Base-by-base conservation (phyloP, 2,113 vertebrate genomes). In the Amblyopsis rosae region DNA sequence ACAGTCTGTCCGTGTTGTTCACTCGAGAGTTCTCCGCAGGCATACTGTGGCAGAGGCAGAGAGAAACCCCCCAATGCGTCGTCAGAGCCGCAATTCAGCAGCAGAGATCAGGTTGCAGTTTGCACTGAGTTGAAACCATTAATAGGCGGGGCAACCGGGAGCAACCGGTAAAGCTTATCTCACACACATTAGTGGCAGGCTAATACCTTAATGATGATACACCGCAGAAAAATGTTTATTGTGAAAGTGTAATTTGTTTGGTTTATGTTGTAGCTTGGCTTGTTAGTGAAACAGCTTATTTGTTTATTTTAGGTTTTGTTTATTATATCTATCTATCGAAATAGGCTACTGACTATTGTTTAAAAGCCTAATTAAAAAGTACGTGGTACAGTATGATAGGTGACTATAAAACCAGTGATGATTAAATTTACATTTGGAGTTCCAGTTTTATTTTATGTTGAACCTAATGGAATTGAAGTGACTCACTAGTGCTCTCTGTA, bases 401-500 rank as follows among this genome's bases (percentile, higher is more conserved):
- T 8, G 5, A 41, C 35, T 41, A 41, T 41, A 7, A 41, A 41
- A 41, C 35, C 5, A 41, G 7, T 6, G 5, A 41, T 41, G 4
- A 8, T 41, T 41, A 41, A 41, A 41, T 41, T 41, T 41, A 41
- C 4, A 41, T 41, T 41, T 41, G 35, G 7, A 41, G 35, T 41
- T 41, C 35, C 35, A 5, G 7, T 41, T 41, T 41, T 41, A 41
- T 1, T 41, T 41, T 41, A 6, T 41, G 3, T 41, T 41, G 1
- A 41, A 41, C 35, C 35, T 41, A 0, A 41, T 41, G 5, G 35
- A 41, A 41, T 60, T 32, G 51, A 35, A 17, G 13, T 69, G 62
- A 80, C 81, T 83, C 82, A 47, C 59, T 12, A 59, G 81, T 75
- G 82, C 84, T 19, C 81, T 79, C 90, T 90, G 73, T 56, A 81